Evolutionary conservation across 2,888 invertebrate genomes (phyloP).

Genomic region (Protonemura montana): DNA sequence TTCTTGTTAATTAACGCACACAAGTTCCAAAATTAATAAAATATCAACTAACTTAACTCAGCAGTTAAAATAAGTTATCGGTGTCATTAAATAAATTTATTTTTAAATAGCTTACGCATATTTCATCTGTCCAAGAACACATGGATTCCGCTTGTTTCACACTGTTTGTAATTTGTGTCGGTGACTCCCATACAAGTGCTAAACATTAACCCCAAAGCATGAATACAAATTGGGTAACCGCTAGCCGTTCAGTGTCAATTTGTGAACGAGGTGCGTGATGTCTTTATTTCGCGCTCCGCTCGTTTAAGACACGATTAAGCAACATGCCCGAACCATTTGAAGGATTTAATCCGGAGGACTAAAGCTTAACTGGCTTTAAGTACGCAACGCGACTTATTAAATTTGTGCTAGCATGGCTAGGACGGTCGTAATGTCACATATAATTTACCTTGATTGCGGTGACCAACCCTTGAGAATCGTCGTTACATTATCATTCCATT

Average conservation of each 20-base stretch:
- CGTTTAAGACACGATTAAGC: neutral
- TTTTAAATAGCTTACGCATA: neutral
- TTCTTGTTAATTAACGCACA: neutral
- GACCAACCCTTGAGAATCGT: too few species aligned
- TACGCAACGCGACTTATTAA: too few species aligned
- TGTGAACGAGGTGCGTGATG: neutral
- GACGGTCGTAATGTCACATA: too few species aligned
- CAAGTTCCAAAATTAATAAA: constrained; percentile 12
- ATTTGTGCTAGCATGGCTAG: too few species aligned
- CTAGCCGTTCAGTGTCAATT: neutral
- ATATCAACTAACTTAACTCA: constrained; percentile 7
- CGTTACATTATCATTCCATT: too few species aligned
- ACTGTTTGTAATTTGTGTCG: neutral
- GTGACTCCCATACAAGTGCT: neutral
- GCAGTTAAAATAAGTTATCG: constrained; percentile 4
- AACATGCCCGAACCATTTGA: too few species aligned
- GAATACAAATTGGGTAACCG: neutral
- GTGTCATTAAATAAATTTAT: neutral
- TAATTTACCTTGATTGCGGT: too few species aligned
- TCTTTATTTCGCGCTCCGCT: neutral
- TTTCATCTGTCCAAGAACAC: neutral
- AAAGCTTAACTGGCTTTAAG: too few species aligned
- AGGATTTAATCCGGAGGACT: neutral
- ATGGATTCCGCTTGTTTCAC: neutral
- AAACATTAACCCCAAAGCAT: neutral